Evolutionary conservation across 1,140 invertebrate species (phyloP).

Genomic region (Nephila pilipes): DNA sequence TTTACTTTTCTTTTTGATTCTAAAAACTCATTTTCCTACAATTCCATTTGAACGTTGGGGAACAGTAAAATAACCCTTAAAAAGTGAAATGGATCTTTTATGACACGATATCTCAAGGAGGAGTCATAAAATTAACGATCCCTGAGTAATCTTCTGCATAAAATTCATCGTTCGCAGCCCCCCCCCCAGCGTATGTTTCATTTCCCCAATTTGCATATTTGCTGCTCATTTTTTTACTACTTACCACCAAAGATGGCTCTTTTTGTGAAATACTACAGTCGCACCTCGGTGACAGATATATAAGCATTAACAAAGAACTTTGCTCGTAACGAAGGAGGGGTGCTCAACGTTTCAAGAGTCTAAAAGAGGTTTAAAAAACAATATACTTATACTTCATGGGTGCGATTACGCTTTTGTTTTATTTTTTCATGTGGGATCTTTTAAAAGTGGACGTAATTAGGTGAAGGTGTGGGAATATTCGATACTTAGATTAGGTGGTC

Average conservation of each 20-base stretch:
- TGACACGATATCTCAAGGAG: constrained; percentile 41
- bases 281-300: not conserved
- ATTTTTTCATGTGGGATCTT: too few species aligned
- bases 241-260: not conserved
- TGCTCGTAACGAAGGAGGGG: not conserved
- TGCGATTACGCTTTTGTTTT: too few species aligned
- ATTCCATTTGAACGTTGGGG: not conserved
- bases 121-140: constrained; percentile 47
- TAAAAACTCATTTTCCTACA: not conserved
- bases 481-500: too few species aligned
- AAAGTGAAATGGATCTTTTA: constrained; percentile 44
- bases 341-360: not conserved
- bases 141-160: constrained; percentile 41
- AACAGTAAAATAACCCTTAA: constrained; percentile 17
- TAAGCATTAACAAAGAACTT: not conserved
- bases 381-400: too few species aligned
- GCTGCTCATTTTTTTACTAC: not conserved
- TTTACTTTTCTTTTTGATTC: too few species aligned
- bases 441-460: too few species aligned
- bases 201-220: constrained; percentile 40
- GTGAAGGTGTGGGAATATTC: too few species aligned
- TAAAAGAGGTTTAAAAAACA: too few species aligned
- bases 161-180: constrained; percentile 24
- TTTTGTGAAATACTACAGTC: not conserved
- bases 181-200: not conserved